Evolutionary conservation across 2,113 vertebrate genomes (phyloP).

Genomic region (Gymnocephalus cernua): DNA sequence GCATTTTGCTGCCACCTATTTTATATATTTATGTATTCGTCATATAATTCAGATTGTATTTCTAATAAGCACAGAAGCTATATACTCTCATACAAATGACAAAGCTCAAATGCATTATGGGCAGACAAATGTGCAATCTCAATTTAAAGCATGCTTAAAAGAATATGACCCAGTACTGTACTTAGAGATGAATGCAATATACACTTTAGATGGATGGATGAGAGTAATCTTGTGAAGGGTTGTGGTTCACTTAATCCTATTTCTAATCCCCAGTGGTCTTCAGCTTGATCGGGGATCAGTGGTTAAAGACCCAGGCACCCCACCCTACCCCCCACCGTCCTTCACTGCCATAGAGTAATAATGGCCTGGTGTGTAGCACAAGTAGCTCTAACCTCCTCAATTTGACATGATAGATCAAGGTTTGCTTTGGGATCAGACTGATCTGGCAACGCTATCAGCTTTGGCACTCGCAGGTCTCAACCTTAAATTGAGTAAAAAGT

Average conservation of each 20-base stretch:
- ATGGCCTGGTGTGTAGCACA: conserved; percentile 45
- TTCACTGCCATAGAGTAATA: conserved; percentile 48
- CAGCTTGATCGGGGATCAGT: conserved; percentile 62
- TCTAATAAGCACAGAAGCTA: conserved; percentile 7
- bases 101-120: conserved; percentile 27
- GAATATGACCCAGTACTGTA: conserved; percentile 41
- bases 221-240: conserved; percentile 48
- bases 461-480: conserved; percentile 42
- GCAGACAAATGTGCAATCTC: conserved; percentile 18
- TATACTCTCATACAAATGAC: conserved; percentile 17
- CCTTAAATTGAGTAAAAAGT: conserved; percentile 55
- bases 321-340: conserved; percentile 17
- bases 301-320: conserved; percentile 52
- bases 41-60: conserved; percentile 15
- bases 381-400: conserved; percentile 56
- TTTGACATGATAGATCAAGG: conserved; percentile 57
- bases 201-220: conserved; percentile 52
- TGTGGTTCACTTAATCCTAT: conserved; percentile 74
- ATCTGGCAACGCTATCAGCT: conserved; percentile 41
- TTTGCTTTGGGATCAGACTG: conserved; percentile 45
- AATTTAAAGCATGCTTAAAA: conserved; percentile 33
- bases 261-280: conserved; percentile 71
- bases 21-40: conserved; percentile 26
- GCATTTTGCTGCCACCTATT: conserved; percentile 1
- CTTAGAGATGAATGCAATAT: conserved; percentile 49